Evolutionary conservation across 2,113 vertebrate genomes (phyloP).

Genomic region (western clawed frog (Xenopus tropicalis)): UCB_Xtro_10.0 CM004443.2:114434501-114435000

Average conservation of each 20-base stretch:
- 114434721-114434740: no score
- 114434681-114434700: no score
- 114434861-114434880: slow-evolving; percentile 83
- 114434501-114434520: slow-evolving; percentile 93
- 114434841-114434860: slow-evolving; percentile 94
- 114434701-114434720: no score
- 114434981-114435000: no score
- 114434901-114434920: slow-evolving; percentile 94
- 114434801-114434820: slow-evolving; percentile 86
- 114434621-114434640: slow-evolving; percentile 67
- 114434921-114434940: slow-evolving; percentile 96
- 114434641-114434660: neutral
- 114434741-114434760: no score
- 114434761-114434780: no score
- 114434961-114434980: neutral
- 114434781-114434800: slow-evolving; percentile 48
- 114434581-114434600: slow-evolving; percentile 98
- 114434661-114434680: no score
- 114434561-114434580: slow-evolving; percentile 97
- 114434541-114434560: slow-evolving; percentile 94
- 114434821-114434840: slow-evolving; percentile 84
- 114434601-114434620: slow-evolving; percentile 84
- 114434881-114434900: slow-evolving; percentile 88
- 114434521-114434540: slow-evolving; percentile 94
- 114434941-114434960: slow-evolving; percentile 60